These are phyloP conservation scores for Pteronura brasiliensis DNA, from an alignment of 2,113 vertebrate genomes.

Conservation along the genomic window DNA sequence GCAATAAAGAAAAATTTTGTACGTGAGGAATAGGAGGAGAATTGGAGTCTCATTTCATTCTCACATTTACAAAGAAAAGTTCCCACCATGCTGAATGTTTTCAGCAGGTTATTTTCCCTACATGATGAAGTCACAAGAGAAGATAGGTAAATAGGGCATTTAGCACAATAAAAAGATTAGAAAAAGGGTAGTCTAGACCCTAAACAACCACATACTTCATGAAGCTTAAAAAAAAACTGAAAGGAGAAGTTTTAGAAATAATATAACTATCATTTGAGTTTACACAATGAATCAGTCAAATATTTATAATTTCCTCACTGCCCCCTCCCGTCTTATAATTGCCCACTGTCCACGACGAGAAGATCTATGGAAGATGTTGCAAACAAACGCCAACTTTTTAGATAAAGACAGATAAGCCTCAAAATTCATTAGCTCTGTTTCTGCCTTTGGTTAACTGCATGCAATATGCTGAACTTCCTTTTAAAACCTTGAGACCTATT, in stretches of 20 bases:
- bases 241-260: neutral
- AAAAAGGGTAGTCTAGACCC: neutral
- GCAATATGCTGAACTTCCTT: constrained; percentile 52
- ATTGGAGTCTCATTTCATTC: neutral
- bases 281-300: constrained; percentile 14
- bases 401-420: neutral
- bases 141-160: neutral
- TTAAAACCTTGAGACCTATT: constrained; percentile 49
- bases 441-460: neutral
- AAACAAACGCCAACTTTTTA: neutral
- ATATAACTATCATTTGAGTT: neutral
- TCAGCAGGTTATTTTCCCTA: neutral
- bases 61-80: neutral
- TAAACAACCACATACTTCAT: neutral
- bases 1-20: neutral
- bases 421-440: neutral
- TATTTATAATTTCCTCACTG: constrained; percentile 14
- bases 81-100: neutral
- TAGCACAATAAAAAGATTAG: neutral
- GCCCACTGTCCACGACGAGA: neutral
- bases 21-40: neutral
- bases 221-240: constrained; percentile 15
- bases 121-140: neutral
- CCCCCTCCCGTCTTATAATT: neutral
- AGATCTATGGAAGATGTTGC: neutral